These are phyloP conservation scores for Stichopus horrens DNA, from an alignment of 53 echinoderm and acorn worm species.

Conservation along the genomic window DNA sequence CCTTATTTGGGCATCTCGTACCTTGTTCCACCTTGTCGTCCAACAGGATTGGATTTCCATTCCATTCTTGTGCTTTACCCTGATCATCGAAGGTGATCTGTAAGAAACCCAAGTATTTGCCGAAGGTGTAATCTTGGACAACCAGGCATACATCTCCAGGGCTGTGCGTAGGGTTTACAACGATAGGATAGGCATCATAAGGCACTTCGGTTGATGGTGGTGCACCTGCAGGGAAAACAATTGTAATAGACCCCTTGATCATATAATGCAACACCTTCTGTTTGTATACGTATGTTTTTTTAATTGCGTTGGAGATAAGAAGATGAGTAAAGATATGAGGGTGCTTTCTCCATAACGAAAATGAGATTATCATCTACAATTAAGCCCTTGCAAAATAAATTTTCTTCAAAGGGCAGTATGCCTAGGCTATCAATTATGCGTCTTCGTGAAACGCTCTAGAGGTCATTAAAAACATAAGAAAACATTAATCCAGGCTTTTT, in stretches of 20 bases:
- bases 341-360: no score
- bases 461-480: no score
- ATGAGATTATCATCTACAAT: no score
- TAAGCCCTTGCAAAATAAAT: no score
- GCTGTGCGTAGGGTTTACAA: conserved; percentile 60
- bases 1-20: not conserved
- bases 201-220: conserved; percentile 71
- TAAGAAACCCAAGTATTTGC: conserved; percentile 82
- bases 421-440: no score
- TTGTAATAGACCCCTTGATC: not conserved
- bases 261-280: not conserved
- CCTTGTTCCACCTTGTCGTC: conserved; percentile 63
- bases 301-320: no score
- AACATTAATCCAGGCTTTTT: no score
- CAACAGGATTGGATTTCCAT: conserved; percentile 79
- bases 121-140: conserved; percentile 69
- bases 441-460: no score
- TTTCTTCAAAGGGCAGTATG: no score
- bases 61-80: conserved; percentile 60
- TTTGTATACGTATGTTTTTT: not conserved
- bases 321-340: no score
- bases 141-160: conserved; percentile 61
- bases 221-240: conserved; percentile 47
- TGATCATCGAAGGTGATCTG: conserved; percentile 76
- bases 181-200: conserved; percentile 64